Percentiles rank a stretch among this genome's conserved stretches.
phyloP scores from a whole-genome alignment of 2,888 invertebrate species.

The Craniophora ligustri region DNA sequence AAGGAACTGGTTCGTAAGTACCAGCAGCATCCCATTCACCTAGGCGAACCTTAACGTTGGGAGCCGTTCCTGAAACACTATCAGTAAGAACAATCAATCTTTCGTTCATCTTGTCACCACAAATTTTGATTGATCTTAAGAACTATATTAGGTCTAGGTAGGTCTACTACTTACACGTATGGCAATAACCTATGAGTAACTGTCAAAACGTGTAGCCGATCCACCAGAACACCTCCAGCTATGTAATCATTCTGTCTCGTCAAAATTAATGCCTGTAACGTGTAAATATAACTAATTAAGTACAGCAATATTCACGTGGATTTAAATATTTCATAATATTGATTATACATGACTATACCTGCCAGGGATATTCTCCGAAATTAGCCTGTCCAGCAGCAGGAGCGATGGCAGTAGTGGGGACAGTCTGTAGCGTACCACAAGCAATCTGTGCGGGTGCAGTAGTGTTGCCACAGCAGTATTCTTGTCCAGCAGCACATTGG shows the following conservation, averaged over 20 bases:
- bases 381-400: constrained; percentile 87
- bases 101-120: neutral
- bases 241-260: constrained; percentile 90
- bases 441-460: constrained; percentile 57
- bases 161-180: constrained; percentile 85
- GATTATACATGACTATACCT: constrained; percentile 73
- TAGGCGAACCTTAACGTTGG: constrained; percentile 90
- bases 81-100: neutral
- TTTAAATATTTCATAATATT: neutral
- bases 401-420: constrained; percentile 70
- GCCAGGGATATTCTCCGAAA: constrained; percentile 93
- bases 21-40: constrained; percentile 93
- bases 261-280: constrained; percentile 86
- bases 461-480: constrained; percentile 77
- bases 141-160: no score
- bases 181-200: constrained; percentile 91
- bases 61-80: constrained; percentile 82
- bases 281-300: neutral
- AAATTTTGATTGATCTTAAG: no score
- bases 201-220: constrained; percentile 91
- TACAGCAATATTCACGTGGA: neutral
- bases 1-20: constrained; percentile 90
- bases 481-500: constrained; percentile 79
- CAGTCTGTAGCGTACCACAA: constrained; percentile 82
- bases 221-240: constrained; percentile 92